Conservation (phyloP, 2,113 vertebrate species). For the Cygnus buccinator region DNA sequence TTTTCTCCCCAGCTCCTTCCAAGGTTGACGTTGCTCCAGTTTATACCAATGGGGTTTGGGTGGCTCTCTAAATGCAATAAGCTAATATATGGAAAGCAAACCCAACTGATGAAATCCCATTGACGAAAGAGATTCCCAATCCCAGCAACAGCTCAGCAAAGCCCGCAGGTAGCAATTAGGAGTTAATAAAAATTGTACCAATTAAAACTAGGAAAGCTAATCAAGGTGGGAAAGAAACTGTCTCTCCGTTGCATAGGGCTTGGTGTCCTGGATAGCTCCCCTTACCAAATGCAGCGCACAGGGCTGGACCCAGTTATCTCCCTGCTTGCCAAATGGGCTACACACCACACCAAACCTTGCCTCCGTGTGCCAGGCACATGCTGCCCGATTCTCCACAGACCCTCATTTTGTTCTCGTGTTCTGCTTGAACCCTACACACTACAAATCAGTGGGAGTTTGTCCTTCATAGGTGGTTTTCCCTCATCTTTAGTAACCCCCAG, state of each 20-base stretch:
- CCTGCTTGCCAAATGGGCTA: not conserved
- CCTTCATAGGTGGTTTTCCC: not conserved
- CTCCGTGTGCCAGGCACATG: not conserved
- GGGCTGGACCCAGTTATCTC: not conserved
- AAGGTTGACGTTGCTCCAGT: not conserved
- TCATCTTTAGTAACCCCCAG: not conserved
- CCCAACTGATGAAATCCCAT: not conserved
- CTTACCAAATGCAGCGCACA: not conserved
- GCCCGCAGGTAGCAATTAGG: not conserved
- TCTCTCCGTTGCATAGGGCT: not conserved
- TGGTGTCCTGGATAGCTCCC: not conserved
- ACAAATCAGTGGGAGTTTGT: not conserved
- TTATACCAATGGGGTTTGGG: not conserved
- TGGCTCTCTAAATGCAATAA: not conserved
- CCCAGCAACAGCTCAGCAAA: not conserved
- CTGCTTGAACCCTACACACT: not conserved
- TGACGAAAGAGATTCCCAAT: not conserved
- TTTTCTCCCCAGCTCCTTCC: not conserved
- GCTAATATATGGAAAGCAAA: not conserved
- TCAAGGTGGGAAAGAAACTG: not conserved
- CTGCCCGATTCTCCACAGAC: not conserved
- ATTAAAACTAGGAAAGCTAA: not conserved
- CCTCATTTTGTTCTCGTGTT: not conserved
- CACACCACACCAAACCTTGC: not conserved
- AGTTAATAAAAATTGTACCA: constrained; percentile 12